These are phyloP conservation scores for Elymnias hypermnestra DNA, from an alignment of 1,140 invertebrate species.

Conservation along the genomic window DNA sequence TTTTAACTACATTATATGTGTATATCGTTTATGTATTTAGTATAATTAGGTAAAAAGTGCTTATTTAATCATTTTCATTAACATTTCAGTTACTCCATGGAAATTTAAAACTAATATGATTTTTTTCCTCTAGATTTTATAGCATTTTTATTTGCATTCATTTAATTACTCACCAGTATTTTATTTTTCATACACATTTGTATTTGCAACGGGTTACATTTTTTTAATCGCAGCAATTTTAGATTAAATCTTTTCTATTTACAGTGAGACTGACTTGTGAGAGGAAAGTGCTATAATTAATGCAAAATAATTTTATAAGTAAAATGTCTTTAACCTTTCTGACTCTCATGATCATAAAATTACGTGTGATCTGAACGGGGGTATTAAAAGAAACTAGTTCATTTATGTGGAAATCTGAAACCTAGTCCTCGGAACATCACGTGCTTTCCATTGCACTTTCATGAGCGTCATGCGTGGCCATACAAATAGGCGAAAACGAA, in stretches of 20 bases:
- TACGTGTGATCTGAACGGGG: too few relatives aligned
- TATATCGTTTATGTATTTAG: slow-evolving; percentile 15
- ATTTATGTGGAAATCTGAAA: too few relatives aligned
- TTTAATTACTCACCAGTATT: neutral
- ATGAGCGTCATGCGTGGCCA: too few relatives aligned
- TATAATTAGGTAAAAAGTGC: slow-evolving; percentile 8
- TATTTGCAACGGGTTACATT: neutral
- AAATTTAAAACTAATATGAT: neutral
- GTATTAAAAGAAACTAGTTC: too few relatives aligned
- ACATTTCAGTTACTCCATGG: too few relatives aligned
- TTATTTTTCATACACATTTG: neutral
- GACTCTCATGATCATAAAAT: too few relatives aligned
- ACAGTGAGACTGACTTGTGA: neutral
- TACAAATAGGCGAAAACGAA: too few relatives aligned
- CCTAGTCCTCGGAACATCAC: too few relatives aligned
- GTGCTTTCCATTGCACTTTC: too few relatives aligned
- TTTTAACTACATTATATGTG: slow-evolving; percentile 25
- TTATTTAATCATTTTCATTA: neutral
- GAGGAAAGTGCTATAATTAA: neutral
- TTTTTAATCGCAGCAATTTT: neutral
- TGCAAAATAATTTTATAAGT: neutral
- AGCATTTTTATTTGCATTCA: neutral
- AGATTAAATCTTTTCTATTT: neutral
- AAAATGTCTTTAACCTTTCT: too few relatives aligned
- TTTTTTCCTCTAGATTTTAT: neutral